Percentiles rank a stretch among this genome's conserved stretches.
These are phyloP conservation scores for Brachylomia viminalis DNA, from an alignment of 2,888 invertebrate species.

Conservation along the genomic window DNA sequence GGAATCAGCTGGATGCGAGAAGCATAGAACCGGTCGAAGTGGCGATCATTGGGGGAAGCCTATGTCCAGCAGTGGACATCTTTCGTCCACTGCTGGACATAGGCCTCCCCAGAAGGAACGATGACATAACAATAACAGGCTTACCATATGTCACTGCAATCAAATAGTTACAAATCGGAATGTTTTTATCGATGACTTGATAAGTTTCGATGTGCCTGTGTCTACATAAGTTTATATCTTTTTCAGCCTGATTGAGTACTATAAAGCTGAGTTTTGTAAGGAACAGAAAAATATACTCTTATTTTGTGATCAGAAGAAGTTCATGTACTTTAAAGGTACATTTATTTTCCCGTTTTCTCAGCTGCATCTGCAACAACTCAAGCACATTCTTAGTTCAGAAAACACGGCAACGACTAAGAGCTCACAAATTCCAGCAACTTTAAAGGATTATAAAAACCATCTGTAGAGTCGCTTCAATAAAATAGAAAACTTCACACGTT, in stretches of 20 bases:
- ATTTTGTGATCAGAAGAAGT: constrained; percentile 15
- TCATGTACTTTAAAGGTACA: too few species aligned
- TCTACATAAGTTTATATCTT: not conserved
- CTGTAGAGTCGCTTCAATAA: constrained; percentile 6
- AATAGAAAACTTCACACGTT: constrained; percentile 10
- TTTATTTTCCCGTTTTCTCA: constrained; percentile 3
- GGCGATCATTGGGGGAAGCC: too few species aligned
- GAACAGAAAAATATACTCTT: not conserved
- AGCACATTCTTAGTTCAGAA: constrained; percentile 28
- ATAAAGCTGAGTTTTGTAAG: not conserved
- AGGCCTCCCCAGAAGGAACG: too few species aligned
- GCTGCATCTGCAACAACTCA: constrained; percentile 27
- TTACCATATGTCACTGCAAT: not conserved
- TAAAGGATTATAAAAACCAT: constrained; percentile 45
- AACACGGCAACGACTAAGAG: constrained; percentile 28
- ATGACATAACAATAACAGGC: too few species aligned
- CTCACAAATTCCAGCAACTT: constrained; percentile 38
- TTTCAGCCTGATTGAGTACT: not conserved
- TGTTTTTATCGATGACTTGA: not conserved
- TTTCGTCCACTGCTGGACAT: too few species aligned
- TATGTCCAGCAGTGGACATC: too few species aligned
- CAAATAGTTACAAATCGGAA: not conserved
- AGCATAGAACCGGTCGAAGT: too few species aligned
- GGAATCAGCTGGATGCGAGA: too few species aligned
- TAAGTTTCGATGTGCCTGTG: not conserved